These are phyloP conservation scores for Cyclopterus lumpus DNA, from an alignment of 2,797 vertebrate species.

Conservation along the genomic window DNA sequence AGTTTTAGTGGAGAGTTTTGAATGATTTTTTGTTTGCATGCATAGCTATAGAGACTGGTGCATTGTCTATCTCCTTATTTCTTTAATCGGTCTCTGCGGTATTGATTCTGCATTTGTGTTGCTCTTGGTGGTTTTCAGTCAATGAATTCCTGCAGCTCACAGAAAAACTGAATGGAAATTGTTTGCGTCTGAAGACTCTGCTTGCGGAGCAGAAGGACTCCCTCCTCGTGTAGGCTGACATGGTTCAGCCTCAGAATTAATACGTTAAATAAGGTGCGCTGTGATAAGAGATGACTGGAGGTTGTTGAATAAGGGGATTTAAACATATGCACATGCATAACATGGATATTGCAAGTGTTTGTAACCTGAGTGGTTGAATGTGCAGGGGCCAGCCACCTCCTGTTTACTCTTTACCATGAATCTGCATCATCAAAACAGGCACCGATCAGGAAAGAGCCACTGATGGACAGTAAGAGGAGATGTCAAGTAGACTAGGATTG, in stretches of 20 bases:
- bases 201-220: not conserved
- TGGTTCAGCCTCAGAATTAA: not conserved
- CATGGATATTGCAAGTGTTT: slow-evolving; percentile 29
- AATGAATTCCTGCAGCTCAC: slow-evolving; percentile 6
- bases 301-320: not conserved
- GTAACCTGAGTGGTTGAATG: slow-evolving; percentile 39
- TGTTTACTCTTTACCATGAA: slow-evolving; percentile 43
- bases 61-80: not conserved
- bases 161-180: slow-evolving; percentile 1
- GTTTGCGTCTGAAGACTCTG: not conserved
- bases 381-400: slow-evolving; percentile 12
- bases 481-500: slow-evolving; percentile 14
- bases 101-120: slow-evolving; percentile 22
- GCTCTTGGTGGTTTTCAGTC: not conserved
- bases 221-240: not conserved
- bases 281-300: not conserved
- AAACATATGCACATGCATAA: not conserved
- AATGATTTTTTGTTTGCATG: not conserved
- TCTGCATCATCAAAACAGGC: slow-evolving; percentile 39
- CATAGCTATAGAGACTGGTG: slow-evolving; percentile 2
- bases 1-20: slow-evolving; percentile 14
- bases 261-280: not conserved
- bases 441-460: slow-evolving; percentile 30
- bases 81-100: not conserved
- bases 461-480: slow-evolving; percentile 38